Conservation (phyloP, 92 coral and sea anemone genomes). For the Heteractis magnifica region DNA sequence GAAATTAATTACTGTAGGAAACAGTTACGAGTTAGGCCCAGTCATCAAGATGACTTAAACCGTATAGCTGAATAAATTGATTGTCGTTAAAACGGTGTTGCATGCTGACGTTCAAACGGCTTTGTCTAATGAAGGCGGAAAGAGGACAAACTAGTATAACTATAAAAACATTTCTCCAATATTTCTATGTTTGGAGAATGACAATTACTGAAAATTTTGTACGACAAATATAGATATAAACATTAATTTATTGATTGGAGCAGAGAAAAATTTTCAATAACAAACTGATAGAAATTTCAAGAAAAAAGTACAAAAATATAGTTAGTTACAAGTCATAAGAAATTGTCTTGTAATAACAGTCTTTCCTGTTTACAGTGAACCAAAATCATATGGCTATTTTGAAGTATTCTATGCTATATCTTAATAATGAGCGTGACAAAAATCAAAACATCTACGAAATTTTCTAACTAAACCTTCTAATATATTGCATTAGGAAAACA, state of each 20-base stretch:
- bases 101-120: conserved; percentile 9
- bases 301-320: too few relatives aligned
- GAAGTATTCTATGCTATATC: too few relatives aligned
- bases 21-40: conserved; percentile 24
- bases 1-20: conserved; percentile 17
- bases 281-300: too few relatives aligned
- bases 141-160: not conserved
- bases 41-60: conserved; percentile 22
- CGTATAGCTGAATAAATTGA: conserved; percentile 7
- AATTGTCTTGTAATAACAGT: too few relatives aligned
- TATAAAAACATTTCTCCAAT: not conserved
- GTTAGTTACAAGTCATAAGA: too few relatives aligned
- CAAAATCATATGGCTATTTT: too few relatives aligned
- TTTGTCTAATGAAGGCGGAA: not conserved
- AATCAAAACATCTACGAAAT: too few relatives aligned
- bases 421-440: too few relatives aligned
- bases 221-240: not conserved
- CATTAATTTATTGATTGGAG: not conserved
- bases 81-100: not conserved
- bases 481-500: too few relatives aligned
- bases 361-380: too few relatives aligned
- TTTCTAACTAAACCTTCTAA: too few relatives aligned
- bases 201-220: not conserved
- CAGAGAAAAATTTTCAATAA: too few relatives aligned
- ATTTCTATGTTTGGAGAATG: not conserved